Conservation (phyloP, 2,888 invertebrate species). For the Galeopsomyia nigrocyanea region DNA sequence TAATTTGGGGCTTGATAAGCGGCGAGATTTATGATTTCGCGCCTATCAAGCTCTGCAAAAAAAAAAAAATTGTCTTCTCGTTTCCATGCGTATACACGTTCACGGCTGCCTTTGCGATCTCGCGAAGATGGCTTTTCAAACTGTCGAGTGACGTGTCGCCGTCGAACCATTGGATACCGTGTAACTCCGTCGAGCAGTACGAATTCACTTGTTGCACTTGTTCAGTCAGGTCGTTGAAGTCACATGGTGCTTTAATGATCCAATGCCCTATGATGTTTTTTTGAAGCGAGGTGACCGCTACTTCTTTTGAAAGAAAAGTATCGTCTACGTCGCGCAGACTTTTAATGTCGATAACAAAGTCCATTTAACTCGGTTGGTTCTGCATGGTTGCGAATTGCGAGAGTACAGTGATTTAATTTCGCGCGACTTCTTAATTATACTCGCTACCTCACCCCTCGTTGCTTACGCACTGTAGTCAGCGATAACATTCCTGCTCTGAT, state of each 20-base stretch:
- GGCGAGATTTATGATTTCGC: not conserved
- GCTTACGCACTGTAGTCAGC: constrained; percentile 10
- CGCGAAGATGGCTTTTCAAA: not conserved
- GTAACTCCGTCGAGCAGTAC: not conserved
- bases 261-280: constrained; percentile 11
- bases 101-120: not conserved
- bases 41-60: not conserved
- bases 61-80: not conserved
- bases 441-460: no score
- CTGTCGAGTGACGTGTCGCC: not conserved
- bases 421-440: no score
- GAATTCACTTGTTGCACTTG: not conserved
- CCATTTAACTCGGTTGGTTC: no score
- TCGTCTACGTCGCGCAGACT: constrained; percentile 17
- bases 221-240: not conserved
- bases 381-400: no score
- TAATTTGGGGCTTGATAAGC: no score
- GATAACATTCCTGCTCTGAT: constrained; percentile 29
- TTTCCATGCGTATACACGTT: not conserved
- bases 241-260: constrained; percentile 5
- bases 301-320: constrained; percentile 3
- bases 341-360: constrained; percentile 28
- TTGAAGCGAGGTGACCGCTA: constrained; percentile 8
- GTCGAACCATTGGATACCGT: not conserved
- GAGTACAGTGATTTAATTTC: no score